Evolutionary conservation across 2,113 vertebrate species (phyloP), one percentile per base, ranked within the genome.

Genomic region (Corvus moneduloides): DNA sequence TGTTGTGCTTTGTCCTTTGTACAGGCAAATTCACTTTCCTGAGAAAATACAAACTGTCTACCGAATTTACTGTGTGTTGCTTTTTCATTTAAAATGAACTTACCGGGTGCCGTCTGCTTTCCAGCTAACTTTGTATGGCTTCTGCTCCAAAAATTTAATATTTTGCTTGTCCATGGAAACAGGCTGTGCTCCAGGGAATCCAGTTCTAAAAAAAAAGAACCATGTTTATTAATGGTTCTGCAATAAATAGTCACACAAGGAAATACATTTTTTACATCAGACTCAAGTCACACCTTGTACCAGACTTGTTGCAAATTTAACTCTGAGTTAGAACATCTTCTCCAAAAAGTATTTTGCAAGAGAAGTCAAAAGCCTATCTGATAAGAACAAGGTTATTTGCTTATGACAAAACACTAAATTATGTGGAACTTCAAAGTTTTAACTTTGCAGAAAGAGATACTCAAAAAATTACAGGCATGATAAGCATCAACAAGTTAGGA

Each of bases 51-150:
- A 92, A 80, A 78, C 55, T 5, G 15, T 66, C 77, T 73, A 93
- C 80, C 2, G 24, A 91, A 90, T 81, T 76, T 86, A 78, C 66
- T 61, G 11, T 3, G 49, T 41, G 26, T 43, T 87, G 23, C n/a
- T 87, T 87, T 94, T 79, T 79, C 93, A 95, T 74, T 94, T 92
- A 44, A 64, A 95, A 75, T 67, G 10, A 87, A 98, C 99, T 98
- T 97, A 99, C 99, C 99, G 98, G 90, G 99, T 99, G 84, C 99
- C 99, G 66, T 99, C 99, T 85, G 99, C 99, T 98, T 99, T 99
- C 99, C 99, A 99, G 98, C 99, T 99, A 98, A 99, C 99, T 99
- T 99, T 99, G 97, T 99, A 99, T 35, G 98, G 98, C 83, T 99
- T 99, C 97, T 99, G 98, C 91, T 99, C 98, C 93, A 99, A 95